Percentiles rank a stretch among this genome's conserved stretches.
These are phyloP conservation scores for Sarcophaga bullata DNA, from an alignment of 1,140 invertebrate genomes.

Conservation along the genomic window DNA sequence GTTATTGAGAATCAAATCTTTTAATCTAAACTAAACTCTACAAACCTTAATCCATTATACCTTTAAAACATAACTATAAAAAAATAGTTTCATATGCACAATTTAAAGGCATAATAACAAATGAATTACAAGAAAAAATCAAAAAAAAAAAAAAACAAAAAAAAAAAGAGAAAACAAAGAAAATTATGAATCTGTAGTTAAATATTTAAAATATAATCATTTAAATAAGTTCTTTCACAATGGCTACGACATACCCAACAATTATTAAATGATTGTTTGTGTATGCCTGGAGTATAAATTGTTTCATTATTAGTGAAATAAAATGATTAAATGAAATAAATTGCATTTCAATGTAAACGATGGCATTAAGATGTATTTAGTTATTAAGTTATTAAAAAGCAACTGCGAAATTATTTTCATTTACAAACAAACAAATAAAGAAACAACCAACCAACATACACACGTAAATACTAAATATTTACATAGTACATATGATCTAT, in stretches of 20 bases:
- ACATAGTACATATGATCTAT: neutral
- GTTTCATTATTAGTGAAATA: neutral
- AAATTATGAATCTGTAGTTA: neutral
- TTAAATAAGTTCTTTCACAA: neutral
- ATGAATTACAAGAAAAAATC: too few relatives aligned
- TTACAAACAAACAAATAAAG: constrained; percentile 24
- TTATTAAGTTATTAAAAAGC: constrained; percentile 25
- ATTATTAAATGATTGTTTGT: neutral
- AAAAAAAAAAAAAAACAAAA: neutral
- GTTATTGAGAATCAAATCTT: constrained; percentile 6
- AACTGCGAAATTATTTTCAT: constrained; percentile 27
- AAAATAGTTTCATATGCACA: constrained; percentile 14
- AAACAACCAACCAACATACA: constrained; percentile 27
- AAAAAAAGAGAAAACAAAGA: neutral
- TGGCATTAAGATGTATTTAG: constrained; percentile 33
- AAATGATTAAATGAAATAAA: constrained; percentile 9
- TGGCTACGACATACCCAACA: neutral
- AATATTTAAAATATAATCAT: neutral
- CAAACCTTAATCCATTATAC: neutral
- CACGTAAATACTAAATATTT: neutral
- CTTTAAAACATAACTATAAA: neutral
- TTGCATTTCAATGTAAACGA: constrained; percentile 36
- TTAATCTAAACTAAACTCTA: neutral
- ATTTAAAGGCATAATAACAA: neutral
- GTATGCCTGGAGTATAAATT: neutral